These are phyloP conservation scores for Rhagoletis pomonella DNA, from an alignment of 1,140 invertebrate species.

Conservation along the genomic window DNA sequence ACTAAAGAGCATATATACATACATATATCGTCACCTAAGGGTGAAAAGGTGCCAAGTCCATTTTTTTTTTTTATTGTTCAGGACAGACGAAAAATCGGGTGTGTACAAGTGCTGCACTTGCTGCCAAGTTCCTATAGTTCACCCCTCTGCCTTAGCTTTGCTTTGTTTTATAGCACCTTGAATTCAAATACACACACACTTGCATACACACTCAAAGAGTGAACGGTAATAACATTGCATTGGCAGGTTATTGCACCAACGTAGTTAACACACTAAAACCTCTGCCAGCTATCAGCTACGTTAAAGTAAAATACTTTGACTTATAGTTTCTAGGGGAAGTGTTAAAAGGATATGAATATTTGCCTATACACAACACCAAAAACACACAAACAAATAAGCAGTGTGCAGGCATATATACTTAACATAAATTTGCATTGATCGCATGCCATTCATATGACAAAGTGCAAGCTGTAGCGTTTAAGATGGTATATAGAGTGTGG, in stretches of 20 bases:
- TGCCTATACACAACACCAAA: too few species aligned
- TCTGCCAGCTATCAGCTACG: neutral
- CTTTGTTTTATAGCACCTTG: neutral
- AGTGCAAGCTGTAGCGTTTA: neutral
- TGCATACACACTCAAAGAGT: neutral
- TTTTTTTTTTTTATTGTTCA: too few species aligned
- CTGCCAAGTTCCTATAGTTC: neutral
- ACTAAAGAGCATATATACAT: neutral
- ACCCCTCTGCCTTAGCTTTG: neutral
- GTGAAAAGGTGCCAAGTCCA: too few species aligned
- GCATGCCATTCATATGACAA: neutral
- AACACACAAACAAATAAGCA: neutral
- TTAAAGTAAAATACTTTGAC: slow-evolving; percentile 36
- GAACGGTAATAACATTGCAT: neutral
- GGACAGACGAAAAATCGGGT: too few species aligned
- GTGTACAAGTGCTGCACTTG: neutral
- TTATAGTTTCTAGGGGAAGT: neutral
- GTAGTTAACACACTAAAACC: slow-evolving; percentile 36
- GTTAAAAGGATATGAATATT: neutral
- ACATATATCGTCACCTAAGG: too few species aligned
- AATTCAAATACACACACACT: neutral
- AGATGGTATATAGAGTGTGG: neutral
- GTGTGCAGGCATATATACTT: neutral
- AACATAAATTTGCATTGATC: slow-evolving; percentile 36
- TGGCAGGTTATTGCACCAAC: slow-evolving; percentile 29